Conservation (phyloP, 2,113 vertebrate genomes). For the Tragelaphus buxtoni region DNA sequence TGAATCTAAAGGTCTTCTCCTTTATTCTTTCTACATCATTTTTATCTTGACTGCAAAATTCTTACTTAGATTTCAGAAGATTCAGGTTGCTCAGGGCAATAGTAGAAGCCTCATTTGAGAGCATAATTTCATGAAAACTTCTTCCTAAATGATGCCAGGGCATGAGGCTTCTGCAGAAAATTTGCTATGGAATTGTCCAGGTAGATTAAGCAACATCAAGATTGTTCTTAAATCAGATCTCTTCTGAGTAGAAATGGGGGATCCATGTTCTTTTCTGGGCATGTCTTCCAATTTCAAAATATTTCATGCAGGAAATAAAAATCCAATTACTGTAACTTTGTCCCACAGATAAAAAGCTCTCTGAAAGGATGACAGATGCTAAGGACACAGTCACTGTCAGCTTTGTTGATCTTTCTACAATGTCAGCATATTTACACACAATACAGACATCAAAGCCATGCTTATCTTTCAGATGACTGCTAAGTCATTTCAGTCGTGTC, state of each 20-base stretch:
- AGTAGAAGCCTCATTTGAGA: not conserved
- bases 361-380: not conserved
- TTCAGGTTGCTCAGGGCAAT: not conserved
- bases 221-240: not conserved
- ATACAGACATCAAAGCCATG: not conserved
- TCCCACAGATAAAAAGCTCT: not conserved
- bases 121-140: not conserved
- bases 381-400: not conserved
- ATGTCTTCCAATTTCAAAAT: not conserved
- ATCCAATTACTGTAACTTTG: not conserved
- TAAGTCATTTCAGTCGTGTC: too few species aligned
- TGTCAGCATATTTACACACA: not conserved
- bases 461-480: not conserved
- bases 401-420: not conserved
- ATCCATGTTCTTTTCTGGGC: not conserved
- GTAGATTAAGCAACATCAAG: not conserved
- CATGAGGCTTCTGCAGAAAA: not conserved
- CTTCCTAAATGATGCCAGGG: not conserved
- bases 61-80: not conserved
- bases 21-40: not conserved
- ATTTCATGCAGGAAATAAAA: not conserved
- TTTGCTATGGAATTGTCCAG: not conserved
- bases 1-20: not conserved
- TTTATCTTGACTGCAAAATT: not conserved
- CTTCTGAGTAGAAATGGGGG: not conserved